Evolutionary conservation across 2,888 invertebrate species (phyloP), one percentile per base, ranked within the genome.

Genomic region (Napeogenes sylphis): DNA sequence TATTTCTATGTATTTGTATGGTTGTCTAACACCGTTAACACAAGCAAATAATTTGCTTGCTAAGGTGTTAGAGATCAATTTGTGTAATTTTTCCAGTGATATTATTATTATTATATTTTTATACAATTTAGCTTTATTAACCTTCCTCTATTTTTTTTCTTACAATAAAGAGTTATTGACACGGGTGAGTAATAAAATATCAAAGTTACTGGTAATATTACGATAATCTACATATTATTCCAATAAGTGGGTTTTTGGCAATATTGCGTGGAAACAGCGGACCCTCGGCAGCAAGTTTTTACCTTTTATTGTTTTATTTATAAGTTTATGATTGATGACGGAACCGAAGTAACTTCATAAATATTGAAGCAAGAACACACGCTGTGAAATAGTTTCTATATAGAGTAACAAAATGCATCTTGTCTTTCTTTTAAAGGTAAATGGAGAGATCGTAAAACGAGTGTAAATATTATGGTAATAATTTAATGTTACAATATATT

Each of bases 291-390:
- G 69, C 65, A 78, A 77, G 80, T 83, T 88, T 89, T 87, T 84
- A 90, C 89, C 89, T 89, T 90, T 90, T 90, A 90, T 90, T 90
- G 90, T 90, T 90, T 90, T 90, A 90, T 90, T 90, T 90, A 90
- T 90, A 90, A 90, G 88, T 90, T 89, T 85, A 87, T 90, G 90
- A 90, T 90, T 90, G 90, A 90, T 90, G 90, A 86, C 79, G 87
- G 85, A 82, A 80, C 71, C 73, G 72, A 78, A 82, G 85, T 82
- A 65, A 82, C 83, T 90, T 90, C 89, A 90, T 90, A 90, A 88
- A 90, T 90, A 90, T 90, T 89, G 87, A 86, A 84, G 73, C 73
- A 73, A 74, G 77, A 81, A 78, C 79, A 84, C 86, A 82, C 75
- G 80, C 82, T 81, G 85, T 53, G 85, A 75, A 77, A 80, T 88